phyloP scores from a whole-genome alignment of 2,888 invertebrate genomes.

The Noctuana brunneofusca region DNA sequence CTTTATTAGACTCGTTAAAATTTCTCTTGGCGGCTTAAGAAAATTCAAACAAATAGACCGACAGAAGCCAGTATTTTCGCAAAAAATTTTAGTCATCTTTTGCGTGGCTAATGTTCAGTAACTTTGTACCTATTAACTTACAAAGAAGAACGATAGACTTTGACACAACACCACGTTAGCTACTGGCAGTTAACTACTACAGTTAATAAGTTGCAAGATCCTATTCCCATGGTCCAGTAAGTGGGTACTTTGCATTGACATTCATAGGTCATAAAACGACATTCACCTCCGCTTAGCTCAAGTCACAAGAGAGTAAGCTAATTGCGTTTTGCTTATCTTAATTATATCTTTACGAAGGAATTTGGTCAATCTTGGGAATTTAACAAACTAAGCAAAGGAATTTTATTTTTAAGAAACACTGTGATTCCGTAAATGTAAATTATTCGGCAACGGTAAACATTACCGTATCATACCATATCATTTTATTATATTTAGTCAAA shows the following conservation, averaged over 20 bases:
- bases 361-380: slow-evolving; percentile 26
- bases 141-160: no score
- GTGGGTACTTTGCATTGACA: slow-evolving; percentile 62
- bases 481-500: background rate
- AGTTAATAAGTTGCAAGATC: slow-evolving; percentile 42
- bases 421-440: slow-evolving; percentile 11
- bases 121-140: no score
- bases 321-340: slow-evolving; percentile 31
- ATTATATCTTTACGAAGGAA: slow-evolving; percentile 24
- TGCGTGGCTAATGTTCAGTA: no score
- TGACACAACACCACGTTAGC: background rate
- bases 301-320: slow-evolving; percentile 21
- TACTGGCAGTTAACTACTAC: background rate
- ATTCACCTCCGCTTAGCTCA: slow-evolving; percentile 40
- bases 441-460: slow-evolving; percentile 7
- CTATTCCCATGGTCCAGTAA: slow-evolving; percentile 68
- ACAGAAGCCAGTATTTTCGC: no score
- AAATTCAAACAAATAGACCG: background rate
- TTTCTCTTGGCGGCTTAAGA: slow-evolving; percentile 5
- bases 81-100: background rate
- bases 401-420: slow-evolving; percentile 8
- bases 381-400: background rate
- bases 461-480: background rate
- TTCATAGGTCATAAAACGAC: slow-evolving; percentile 65
- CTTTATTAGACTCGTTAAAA: slow-evolving; percentile 33